These are phyloP conservation scores for Gandaritis pyraliata DNA, from an alignment of 2,888 invertebrate species.

Conservation along the genomic window DNA sequence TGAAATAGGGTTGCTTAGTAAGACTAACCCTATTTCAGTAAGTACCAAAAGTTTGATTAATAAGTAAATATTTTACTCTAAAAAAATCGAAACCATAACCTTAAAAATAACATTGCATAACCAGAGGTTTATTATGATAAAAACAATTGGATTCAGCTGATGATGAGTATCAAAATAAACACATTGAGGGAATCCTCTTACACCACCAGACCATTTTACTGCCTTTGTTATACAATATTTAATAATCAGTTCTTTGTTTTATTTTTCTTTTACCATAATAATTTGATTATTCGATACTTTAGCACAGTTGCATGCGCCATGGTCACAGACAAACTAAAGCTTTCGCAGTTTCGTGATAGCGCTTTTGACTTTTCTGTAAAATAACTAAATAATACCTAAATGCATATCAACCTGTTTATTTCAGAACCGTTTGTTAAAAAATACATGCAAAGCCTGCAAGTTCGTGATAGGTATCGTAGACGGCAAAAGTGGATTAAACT, in stretches of 20 bases:
- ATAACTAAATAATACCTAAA: not conserved
- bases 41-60: too few relatives aligned
- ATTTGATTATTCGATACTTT: not conserved
- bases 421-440: too few relatives aligned
- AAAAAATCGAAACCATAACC: too few relatives aligned
- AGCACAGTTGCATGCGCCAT: conserved; percentile 11
- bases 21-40: too few relatives aligned
- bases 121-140: not conserved
- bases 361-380: not conserved
- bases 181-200: conserved; percentile 11
- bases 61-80: too few relatives aligned
- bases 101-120: not conserved
- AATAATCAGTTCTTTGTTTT: not conserved
- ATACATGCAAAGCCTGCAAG: too few relatives aligned
- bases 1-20: too few relatives aligned
- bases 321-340: conserved; percentile 15
- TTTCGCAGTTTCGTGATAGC: conserved; percentile 6
- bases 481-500: too few relatives aligned
- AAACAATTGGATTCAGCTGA: too few relatives aligned
- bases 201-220: not conserved
- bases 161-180: not conserved
- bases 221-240: not conserved
- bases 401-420: not conserved
- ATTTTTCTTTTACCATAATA: conserved; percentile 3
- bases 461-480: too few relatives aligned